phyloP scores from a whole-genome alignment of 2,113 vertebrate genomes.

The Bombycilla garrulus region DNA sequence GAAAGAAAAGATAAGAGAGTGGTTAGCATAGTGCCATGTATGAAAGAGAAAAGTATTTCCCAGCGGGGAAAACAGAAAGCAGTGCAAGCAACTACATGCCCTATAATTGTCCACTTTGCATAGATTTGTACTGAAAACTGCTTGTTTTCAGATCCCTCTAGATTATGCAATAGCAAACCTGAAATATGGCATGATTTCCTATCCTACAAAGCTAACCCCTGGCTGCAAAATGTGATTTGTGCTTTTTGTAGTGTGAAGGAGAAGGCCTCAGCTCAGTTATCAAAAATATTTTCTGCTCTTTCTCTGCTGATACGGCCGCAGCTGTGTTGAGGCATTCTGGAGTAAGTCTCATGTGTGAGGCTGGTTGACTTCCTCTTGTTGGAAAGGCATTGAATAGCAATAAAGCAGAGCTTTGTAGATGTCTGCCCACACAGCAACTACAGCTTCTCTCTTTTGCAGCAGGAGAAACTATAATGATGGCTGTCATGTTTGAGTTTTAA shows the following conservation, averaged over 20 bases:
- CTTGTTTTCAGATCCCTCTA: not conserved
- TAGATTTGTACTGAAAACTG: not conserved
- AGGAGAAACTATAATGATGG: conserved; percentile 10
- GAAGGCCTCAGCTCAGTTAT: not conserved
- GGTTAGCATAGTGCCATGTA: not conserved
- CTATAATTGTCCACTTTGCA: not conserved
- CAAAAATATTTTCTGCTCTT: not conserved
- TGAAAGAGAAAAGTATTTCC: not conserved
- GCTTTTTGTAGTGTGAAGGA: not conserved
- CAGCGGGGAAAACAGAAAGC: not conserved
- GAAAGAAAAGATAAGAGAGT: conserved; percentile 8
- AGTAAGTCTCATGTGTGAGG: not conserved
- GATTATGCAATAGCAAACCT: not conserved
- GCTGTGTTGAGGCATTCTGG: not conserved
- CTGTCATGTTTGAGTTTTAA: conserved; percentile 19
- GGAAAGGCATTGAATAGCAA: not conserved
- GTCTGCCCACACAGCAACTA: conserved; percentile 22
- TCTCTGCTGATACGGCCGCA: not conserved
- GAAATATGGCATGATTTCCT: not conserved
- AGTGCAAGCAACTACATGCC: not conserved
- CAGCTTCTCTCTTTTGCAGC: not conserved
- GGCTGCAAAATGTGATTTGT: not conserved
- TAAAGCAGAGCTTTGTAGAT: conserved; percentile 25
- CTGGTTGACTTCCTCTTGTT: conserved; percentile 6
- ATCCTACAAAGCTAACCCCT: not conserved